A percentile compares a stretch with the other conserved stretches of the same genome.
Evolutionary conservation across 2,797 vertebrate species (phyloP).

Genomic region (Peromyscus attwateri): DNA sequence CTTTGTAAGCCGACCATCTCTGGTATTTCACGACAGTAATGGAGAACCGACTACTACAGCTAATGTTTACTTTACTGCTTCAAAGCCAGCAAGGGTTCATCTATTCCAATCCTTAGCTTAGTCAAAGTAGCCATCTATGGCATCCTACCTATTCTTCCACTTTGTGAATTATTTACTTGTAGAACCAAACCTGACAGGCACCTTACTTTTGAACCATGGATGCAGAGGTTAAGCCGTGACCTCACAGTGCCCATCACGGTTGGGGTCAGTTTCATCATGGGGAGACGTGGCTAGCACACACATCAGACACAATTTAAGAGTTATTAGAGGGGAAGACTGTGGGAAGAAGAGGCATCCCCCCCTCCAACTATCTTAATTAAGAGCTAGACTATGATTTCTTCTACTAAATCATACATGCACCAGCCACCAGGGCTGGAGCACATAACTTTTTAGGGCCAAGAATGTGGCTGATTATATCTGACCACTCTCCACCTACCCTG

Average conservation of each 20-base stretch:
- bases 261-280: background rate
- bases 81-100: conserved; percentile 1
- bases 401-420: background rate
- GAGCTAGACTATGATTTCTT: background rate
- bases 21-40: background rate
- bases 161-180: background rate
- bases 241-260: background rate
- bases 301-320: background rate
- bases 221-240: background rate
- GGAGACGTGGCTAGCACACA: background rate
- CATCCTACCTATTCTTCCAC: background rate
- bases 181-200: background rate
- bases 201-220: background rate
- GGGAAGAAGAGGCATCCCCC: background rate
- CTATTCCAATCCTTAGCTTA: background rate
- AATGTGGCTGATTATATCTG: background rate
- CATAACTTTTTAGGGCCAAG: background rate
- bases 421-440: background rate
- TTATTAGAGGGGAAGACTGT: background rate
- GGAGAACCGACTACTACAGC: background rate
- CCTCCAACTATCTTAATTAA: background rate
- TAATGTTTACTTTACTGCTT: conserved; percentile 35
- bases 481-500: background rate
- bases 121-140: background rate
- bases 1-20: background rate